Evolutionary conservation across 1,140 invertebrate genomes (phyloP).

Genomic region (Rhizoglyphus robini): DNA sequence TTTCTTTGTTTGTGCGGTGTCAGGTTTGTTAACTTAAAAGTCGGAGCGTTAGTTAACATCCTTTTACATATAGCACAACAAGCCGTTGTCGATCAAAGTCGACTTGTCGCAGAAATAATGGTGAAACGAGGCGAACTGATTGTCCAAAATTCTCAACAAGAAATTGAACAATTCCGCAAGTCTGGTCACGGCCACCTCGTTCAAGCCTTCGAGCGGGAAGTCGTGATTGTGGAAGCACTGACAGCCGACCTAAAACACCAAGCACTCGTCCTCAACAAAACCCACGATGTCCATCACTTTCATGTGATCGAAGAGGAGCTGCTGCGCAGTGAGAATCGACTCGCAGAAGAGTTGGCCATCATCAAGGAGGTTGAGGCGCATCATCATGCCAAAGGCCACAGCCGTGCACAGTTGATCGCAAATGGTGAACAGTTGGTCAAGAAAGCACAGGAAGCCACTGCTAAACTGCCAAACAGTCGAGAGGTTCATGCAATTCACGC

Average conservation of each 20-base stretch:
- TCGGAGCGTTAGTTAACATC: neutral
- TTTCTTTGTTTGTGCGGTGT: neutral
- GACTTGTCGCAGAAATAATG: neutral
- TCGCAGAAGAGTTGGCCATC: slow-evolving; percentile 9
- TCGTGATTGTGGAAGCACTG: slow-evolving; percentile 9
- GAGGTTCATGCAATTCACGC: neutral
- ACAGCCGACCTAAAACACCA: neutral
- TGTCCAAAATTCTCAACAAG: neutral
- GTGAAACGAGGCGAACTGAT: neutral
- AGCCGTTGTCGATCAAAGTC: no score
- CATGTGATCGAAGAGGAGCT: slow-evolving; percentile 18
- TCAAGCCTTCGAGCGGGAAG: slow-evolving; percentile 7
- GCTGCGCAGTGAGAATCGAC: slow-evolving; percentile 11
- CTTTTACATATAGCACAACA: neutral
- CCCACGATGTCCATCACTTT: slow-evolving; percentile 8
- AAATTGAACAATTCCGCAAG: neutral
- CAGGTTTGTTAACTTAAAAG: no score
- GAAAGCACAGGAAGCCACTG: neutral
- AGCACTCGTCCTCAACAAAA: slow-evolving; percentile 6
- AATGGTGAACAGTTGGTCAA: neutral
- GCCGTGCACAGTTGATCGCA: neutral
- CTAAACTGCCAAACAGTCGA: neutral
- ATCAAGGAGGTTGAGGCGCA: neutral
- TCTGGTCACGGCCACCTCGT: slow-evolving; percentile 4
- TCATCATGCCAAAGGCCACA: neutral